phyloP scores from a whole-genome alignment of 2,797 vertebrate genomes.

The Brachyrhaphis roseni region DNA sequence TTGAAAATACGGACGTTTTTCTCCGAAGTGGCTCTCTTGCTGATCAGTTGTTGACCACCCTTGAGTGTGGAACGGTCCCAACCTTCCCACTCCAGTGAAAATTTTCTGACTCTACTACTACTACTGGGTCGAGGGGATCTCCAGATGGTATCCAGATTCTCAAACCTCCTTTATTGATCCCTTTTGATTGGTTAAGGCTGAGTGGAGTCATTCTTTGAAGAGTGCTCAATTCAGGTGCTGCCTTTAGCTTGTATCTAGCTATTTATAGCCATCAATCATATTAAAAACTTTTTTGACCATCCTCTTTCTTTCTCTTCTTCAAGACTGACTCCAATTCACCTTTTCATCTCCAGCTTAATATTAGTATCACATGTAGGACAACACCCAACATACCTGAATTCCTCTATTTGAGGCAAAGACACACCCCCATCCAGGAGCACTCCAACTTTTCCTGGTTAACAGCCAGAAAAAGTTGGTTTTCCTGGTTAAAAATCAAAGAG shows the following conservation, averaged over 20 bases:
- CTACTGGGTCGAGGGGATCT: no score
- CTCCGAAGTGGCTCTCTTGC: no score
- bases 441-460: not conserved
- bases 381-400: not conserved
- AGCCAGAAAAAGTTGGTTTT: no score
- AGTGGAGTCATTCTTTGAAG: not conserved
- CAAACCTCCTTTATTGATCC: no score
- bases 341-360: not conserved
- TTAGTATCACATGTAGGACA: not conserved
- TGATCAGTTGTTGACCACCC: no score
- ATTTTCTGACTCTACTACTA: no score
- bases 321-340: not conserved
- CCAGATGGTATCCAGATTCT: no score
- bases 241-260: not conserved
- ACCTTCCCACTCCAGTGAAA: no score
- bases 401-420: not conserved
- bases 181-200: not conserved
- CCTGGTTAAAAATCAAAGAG: no score
- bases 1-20: no score
- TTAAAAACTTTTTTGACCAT: not conserved
- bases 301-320: not conserved
- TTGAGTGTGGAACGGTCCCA: no score
- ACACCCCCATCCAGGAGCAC: not conserved
- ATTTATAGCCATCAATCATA: not conserved
- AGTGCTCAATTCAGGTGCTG: not conserved